Percentiles rank a stretch among this genome's conserved stretches.
Conservation (phyloP, 1,140 invertebrate genomes). For the Homalodisca vitripennis region DNA sequence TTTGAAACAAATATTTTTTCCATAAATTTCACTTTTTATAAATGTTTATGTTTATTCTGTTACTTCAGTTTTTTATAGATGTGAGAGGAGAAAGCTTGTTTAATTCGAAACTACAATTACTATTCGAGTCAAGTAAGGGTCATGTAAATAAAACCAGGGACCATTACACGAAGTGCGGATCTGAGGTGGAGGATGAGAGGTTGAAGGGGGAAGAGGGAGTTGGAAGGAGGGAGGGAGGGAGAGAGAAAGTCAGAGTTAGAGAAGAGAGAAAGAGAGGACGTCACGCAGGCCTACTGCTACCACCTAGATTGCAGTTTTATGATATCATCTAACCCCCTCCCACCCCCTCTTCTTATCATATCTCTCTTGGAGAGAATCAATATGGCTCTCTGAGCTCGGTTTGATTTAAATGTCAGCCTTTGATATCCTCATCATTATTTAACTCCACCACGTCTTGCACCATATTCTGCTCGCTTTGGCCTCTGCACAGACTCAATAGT, state of each 20-base stretch:
- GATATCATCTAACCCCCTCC: constrained; percentile 9
- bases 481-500: too few relatives aligned
- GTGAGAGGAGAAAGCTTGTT: too few relatives aligned
- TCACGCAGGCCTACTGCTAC: constrained; percentile 8
- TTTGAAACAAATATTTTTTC: too few relatives aligned
- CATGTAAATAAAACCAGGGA: constrained; percentile 23
- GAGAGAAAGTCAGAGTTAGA: neutral
- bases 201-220: neutral
- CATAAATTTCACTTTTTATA: too few relatives aligned
- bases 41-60: too few relatives aligned
- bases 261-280: neutral
- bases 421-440: constrained; percentile 20
- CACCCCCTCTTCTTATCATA: constrained; percentile 19
- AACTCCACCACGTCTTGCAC: neutral
- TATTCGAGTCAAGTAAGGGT: constrained; percentile 17
- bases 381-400: constrained; percentile 20
- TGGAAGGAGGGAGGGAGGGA: neutral
- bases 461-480: too few relatives aligned
- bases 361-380: constrained; percentile 23
- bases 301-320: constrained; percentile 25
- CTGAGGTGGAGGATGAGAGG: neutral
- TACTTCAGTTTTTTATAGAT: too few relatives aligned
- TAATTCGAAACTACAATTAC: constrained; percentile 19
- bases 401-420: constrained; percentile 25
- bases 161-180: constrained; percentile 12